phyloP scores from a whole-genome alignment of 2,797 vertebrate species.

The Cynodonichthys magdalenae region DNA sequence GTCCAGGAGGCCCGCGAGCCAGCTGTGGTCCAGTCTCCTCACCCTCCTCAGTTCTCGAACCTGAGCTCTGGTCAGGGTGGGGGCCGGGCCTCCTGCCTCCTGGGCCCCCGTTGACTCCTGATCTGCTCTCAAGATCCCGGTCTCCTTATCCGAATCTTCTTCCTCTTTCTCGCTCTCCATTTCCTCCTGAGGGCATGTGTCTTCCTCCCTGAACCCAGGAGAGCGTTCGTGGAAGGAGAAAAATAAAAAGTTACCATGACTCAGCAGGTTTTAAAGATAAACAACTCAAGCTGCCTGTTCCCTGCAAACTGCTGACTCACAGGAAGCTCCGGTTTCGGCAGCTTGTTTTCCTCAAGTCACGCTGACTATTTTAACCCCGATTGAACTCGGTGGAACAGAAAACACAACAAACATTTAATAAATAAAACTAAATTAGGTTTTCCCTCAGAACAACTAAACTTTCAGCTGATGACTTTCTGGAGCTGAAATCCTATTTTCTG shows the following conservation, averaged over 20 bases:
- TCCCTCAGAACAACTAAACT: too few species aligned
- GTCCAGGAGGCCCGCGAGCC: slow-evolving; percentile 76
- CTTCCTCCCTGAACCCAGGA: slow-evolving; percentile 55
- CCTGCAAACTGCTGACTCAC: slow-evolving; percentile 15
- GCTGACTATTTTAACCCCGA: not conserved
- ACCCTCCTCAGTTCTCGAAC: slow-evolving; percentile 85
- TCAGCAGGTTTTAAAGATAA: slow-evolving; percentile 35
- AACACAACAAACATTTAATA: too few species aligned
- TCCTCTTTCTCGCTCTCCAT: slow-evolving; percentile 86
- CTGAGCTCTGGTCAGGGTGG: slow-evolving; percentile 81
- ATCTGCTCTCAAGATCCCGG: slow-evolving; percentile 27
- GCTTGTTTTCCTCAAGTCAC: slow-evolving; percentile 3
- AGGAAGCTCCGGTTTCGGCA: not conserved
- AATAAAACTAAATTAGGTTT: too few species aligned
- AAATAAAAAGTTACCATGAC: slow-evolving; percentile 10
- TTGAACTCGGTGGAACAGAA: too few species aligned
- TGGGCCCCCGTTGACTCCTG: slow-evolving; percentile 14
- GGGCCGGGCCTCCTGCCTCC: slow-evolving; percentile 46
- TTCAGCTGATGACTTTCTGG: too few species aligned
- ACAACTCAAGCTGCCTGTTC: slow-evolving; percentile 24
- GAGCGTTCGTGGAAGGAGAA: not conserved
- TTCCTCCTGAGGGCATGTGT: slow-evolving; percentile 76
- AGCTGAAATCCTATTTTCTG: too few species aligned
- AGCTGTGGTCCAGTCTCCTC: slow-evolving; percentile 88
- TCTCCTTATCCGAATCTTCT: slow-evolving; percentile 84